Base-by-base conservation (phyloP, 1,140 invertebrate genomes). In the Drosophila ercepeae region DNA sequence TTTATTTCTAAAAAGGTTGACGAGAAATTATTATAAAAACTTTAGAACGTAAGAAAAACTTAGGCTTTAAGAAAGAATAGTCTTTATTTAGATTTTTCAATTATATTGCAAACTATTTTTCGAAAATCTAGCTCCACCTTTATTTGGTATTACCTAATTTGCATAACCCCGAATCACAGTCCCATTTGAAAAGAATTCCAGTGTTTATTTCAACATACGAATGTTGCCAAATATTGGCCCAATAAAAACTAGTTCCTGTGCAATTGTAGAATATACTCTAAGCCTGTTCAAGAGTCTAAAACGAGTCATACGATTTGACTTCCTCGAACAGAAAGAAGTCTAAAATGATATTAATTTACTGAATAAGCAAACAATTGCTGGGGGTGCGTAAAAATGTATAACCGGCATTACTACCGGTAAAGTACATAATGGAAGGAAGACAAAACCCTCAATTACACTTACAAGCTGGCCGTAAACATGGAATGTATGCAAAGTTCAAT, bases 401-500 rank as follows among this genome's bases (percentile, higher is more conserved):
- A 32, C 21, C 41, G 1, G 46, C 18, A 45, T 61, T 27, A 52
- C 18, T 19, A 41, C 64, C 52, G 27, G 29, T n/a, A 19, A 16
- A 29, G 13, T 34, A 3, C 48, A 39, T 18, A 21, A 21, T 2
- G 21, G 21, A 23, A 23, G 14, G 21, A 45, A 23, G 45, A 34
- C 42, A 27, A 49, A 54, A 70, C 68, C 58, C 63, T 61, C 60
- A 69, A 82, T 81, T 63, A 69, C 36, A 13, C 18, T 25, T 36
- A 13, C 59, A 58, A 34, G 9, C 23, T 25, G 16, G 50, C 25
- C 29, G 27, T 41, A 39, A 42, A 9, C 16, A 27, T 32, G 16
- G 23, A 9, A 52, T 19, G 29, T 0, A 32, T 32, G 29, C 25
- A 39, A 54, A 36, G 82, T 88, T 76, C 82, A 81, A 81, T 81